These are phyloP conservation scores for Matsumyia berberina DNA, from an alignment of 2,888 invertebrate species.

Conservation along the genomic window DNA sequence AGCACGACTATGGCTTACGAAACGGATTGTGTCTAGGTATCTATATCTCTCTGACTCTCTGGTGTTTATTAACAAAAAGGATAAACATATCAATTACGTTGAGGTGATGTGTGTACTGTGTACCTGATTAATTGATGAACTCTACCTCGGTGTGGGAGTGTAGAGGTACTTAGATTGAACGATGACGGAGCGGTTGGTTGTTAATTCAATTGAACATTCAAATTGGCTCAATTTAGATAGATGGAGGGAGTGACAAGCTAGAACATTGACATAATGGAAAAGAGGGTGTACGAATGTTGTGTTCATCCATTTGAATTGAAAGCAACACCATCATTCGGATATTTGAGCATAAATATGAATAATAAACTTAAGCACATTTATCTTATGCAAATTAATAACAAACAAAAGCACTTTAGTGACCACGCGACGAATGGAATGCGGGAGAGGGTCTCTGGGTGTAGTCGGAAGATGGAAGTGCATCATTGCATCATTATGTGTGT, in stretches of 20 bases:
- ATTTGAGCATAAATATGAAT: constrained; percentile 60
- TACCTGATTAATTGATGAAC: constrained; percentile 65
- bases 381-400: constrained; percentile 74
- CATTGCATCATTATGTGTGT: neutral
- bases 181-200: constrained; percentile 10
- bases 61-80: constrained; percentile 11
- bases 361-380: constrained; percentile 60
- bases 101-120: constrained; percentile 56
- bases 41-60: constrained; percentile 7
- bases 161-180: neutral
- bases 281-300: neutral
- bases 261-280: constrained; percentile 21
- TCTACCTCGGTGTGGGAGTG: constrained; percentile 4
- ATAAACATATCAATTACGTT: constrained; percentile 55
- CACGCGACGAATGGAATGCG: neutral
- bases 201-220: constrained; percentile 50
- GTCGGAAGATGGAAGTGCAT: constrained; percentile 7
- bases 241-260: neutral
- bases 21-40: neutral
- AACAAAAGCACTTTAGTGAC: constrained; percentile 72
- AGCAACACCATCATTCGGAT: constrained; percentile 40
- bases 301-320: constrained; percentile 39
- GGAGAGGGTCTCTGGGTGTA: too few species aligned
- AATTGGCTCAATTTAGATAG: constrained; percentile 15
- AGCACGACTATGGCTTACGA: constrained; percentile 3